These are phyloP conservation scores for Electrona antarctica DNA, from an alignment of 2,113 vertebrate genomes.

Conservation along the genomic window DNA sequence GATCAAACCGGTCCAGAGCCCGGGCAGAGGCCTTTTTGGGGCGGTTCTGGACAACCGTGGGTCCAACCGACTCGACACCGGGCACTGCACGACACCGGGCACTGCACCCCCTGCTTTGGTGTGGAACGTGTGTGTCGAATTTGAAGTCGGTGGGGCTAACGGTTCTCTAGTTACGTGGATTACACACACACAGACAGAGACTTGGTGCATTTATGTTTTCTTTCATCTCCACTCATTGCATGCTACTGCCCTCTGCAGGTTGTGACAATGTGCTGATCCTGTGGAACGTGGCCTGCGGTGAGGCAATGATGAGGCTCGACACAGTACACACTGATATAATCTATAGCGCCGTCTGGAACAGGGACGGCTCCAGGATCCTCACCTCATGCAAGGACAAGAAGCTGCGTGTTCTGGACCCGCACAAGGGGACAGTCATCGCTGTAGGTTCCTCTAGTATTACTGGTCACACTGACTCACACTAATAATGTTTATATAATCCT, in stretches of 20 bases:
- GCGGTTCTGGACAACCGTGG: no score
- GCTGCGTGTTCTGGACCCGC: constrained; percentile 83
- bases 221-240: neutral
- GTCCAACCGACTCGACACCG: no score
- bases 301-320: constrained; percentile 79
- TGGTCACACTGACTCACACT: no score
- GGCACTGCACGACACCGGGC: no score
- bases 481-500: no score
- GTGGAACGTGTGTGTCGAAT: no score
- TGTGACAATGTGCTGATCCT: constrained; percentile 89
- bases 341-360: constrained; percentile 89
- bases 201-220: neutral
- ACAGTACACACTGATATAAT: constrained; percentile 85
- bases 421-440: constrained; percentile 79
- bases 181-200: no score
- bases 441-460: constrained; percentile 65
- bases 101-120: no score
- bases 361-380: constrained; percentile 82
- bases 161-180: no score
- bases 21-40: no score
- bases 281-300: constrained; percentile 86
- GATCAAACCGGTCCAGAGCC: no score
- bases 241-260: constrained; percentile 61
- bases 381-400: constrained; percentile 90
- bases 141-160: no score